A percentile compares a stretch with the other conserved stretches of the same genome.
These are phyloP conservation scores for Heliconius cydno DNA, from an alignment of 2,888 invertebrate species.

Conservation along the genomic window DNA sequence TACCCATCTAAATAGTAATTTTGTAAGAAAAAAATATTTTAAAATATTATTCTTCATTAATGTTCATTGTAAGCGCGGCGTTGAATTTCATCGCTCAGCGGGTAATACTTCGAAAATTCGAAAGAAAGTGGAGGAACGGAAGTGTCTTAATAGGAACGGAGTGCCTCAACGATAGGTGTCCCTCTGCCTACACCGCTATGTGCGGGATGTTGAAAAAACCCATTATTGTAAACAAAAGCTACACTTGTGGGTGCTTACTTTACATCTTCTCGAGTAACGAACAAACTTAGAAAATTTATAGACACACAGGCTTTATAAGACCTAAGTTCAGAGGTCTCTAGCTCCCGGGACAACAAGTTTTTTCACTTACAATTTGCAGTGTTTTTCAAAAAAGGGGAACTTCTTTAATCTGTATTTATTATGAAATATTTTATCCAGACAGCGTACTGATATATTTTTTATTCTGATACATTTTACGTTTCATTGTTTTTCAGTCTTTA, in stretches of 20 bases:
- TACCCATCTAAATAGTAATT: neutral
- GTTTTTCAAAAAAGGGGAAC: neutral
- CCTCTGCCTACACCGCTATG: no score
- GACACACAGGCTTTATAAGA: slow-evolving; percentile 10
- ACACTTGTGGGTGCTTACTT: neutral
- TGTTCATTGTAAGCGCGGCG: no score
- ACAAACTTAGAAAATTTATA: slow-evolving; percentile 21
- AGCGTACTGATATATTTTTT: neutral
- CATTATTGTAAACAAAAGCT: neutral
- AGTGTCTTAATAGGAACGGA: no score
- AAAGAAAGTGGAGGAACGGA: no score
- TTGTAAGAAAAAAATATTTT: neutral
- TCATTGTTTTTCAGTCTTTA: neutral
- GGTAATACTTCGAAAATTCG: no score
- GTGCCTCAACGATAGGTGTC: no score
- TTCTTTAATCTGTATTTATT: neutral
- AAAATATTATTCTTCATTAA: neutral
- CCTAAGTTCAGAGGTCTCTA: slow-evolving; percentile 5
- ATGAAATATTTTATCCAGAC: neutral
- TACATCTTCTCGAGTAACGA: neutral
- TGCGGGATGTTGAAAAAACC: neutral
- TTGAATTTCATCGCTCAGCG: no score
- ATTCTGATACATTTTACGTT: neutral
- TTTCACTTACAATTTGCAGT: neutral
- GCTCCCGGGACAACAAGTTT: neutral